Base-by-base conservation (phyloP, 2,797 vertebrate species). In the Echiichthys vipera region DNA sequence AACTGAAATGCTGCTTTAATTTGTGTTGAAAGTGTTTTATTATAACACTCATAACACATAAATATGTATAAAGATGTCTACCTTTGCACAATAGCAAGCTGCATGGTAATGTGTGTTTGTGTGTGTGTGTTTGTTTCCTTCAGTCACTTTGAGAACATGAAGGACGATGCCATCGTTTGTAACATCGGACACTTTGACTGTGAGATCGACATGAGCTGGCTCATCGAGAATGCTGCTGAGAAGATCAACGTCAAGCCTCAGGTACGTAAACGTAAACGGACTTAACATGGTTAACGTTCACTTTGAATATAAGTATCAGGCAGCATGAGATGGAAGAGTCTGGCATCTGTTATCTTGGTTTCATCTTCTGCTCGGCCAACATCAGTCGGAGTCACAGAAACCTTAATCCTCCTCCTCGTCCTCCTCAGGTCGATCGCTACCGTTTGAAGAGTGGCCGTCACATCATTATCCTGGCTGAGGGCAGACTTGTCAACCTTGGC, bases 171-270 rank as follows among this genome's bases (percentile, higher is more conserved):
- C 71, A 97, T 99, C 1, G 96, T 99, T 15, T 99, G 98, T 78
- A 99, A 99, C 88, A 99, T 99, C 4, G 98, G 98, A 40, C 98
- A 99, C 81, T 99, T 99, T 65, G 98, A 99, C 74, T 96, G 97
- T 45, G 98, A 99, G 92, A 96, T 99, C n/a, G 98, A 99, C 58
- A 96, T 98, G 49, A 94, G 86, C 85, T 99, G 98, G 98, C 93
- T 99, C 57, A 96, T 90, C 34, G 95, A 96, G 15, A 96, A 99
- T 0, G 93, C 96, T 0, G 94, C 91, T 0, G 89, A 96, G 80
- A 97, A 93, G 39, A 91, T 99, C 85, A 99, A 98, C 84, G 90
- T 99, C 84, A 99, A 99, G 76, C 95, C 98, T 27, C 98, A 99
- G 96, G 98, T 99, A 80, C 76, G 89, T 47, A 4, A 9, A 29